Percentiles rank a stretch among this genome's conserved stretches.
phyloP scores from a whole-genome alignment of 2,797 vertebrate genomes.

The Acanthurus leucopareius region DNA sequence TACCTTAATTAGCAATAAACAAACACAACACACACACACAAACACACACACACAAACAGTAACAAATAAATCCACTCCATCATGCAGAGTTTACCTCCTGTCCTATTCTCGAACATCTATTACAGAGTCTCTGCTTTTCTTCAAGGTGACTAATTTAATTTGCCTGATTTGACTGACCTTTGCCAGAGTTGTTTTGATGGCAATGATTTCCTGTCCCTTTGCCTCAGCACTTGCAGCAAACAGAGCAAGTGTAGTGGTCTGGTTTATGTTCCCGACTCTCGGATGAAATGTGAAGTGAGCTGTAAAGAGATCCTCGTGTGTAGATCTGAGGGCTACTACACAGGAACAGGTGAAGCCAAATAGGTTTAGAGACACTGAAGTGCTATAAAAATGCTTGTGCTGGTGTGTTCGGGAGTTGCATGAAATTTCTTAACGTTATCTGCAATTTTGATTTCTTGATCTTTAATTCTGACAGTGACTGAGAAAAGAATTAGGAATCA shows the following conservation, averaged over 20 bases:
- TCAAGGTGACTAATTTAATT: conserved; percentile 95
- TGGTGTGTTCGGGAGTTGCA: background rate
- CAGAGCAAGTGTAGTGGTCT: conserved; percentile 80
- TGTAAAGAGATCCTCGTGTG: conserved; percentile 69
- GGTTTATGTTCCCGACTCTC: conserved; percentile 81
- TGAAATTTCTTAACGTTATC: background rate
- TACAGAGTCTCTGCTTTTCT: conserved; percentile 79
- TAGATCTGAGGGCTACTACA: conserved; percentile 29
- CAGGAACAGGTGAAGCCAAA: conserved; percentile 29
- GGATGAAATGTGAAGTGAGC: conserved; percentile 85
- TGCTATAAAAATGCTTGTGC: background rate
- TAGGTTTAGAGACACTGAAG: conserved; percentile 1
- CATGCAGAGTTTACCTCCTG: conserved; percentile 34
- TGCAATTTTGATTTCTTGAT: no score
- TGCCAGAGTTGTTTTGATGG: conserved; percentile 90
- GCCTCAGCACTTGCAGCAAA: conserved; percentile 84
- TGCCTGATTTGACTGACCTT: conserved; percentile 94
- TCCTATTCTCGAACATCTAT: conserved; percentile 42
- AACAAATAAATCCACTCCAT: conserved; percentile 34
- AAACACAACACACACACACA: conserved; percentile 24
- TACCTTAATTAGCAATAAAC: conserved; percentile 54
- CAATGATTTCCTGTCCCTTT: conserved; percentile 97
- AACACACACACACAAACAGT: conserved; percentile 15
- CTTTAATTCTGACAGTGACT: no score
- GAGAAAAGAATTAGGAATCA: no score